Conservation (phyloP, 2,888 invertebrate genomes). For the Tromatobia lineatoria region DNA sequence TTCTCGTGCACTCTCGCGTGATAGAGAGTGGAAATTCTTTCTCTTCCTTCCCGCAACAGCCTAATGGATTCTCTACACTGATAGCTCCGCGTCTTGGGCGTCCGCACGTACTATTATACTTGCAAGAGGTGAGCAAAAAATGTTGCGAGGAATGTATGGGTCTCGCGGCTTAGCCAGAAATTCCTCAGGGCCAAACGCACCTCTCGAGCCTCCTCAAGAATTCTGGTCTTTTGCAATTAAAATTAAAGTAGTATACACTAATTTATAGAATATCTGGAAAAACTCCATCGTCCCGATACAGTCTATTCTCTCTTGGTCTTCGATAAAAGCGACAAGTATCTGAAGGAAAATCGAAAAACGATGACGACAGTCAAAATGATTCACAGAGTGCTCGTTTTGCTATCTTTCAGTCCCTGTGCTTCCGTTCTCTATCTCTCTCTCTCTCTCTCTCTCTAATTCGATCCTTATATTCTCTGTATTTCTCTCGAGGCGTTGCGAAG, state of each 20-base stretch:
- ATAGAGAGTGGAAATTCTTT: conserved; percentile 34
- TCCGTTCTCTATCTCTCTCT: conserved; percentile 33
- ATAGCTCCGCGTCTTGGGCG: conserved; percentile 11
- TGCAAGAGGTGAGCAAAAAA: conserved; percentile 24
- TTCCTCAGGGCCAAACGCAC: conserved; percentile 17
- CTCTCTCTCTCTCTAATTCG: conserved; percentile 35
- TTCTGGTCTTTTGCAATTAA: conserved; percentile 29
- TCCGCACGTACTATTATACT: conserved; percentile 15
- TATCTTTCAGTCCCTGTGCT: conserved; percentile 21
- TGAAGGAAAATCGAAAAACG: conserved; percentile 17
- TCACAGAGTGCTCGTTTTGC: conserved; percentile 23
- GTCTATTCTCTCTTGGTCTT: neutral
- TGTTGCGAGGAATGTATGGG: conserved; percentile 26
- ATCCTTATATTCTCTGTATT: conserved; percentile 42
- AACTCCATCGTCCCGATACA: neutral
- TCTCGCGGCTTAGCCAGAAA: conserved; percentile 20
- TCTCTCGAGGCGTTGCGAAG: conserved; percentile 40
- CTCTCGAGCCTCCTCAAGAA: conserved; percentile 8
- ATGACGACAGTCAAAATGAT: conserved; percentile 43
- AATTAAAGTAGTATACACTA: conserved; percentile 11
- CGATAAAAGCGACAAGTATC: neutral
- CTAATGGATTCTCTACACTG: conserved; percentile 13
- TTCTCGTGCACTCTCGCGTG: conserved; percentile 21
- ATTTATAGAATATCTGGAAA: neutral
- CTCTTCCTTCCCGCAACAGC: neutral